Percentiles rank a stretch among this genome's conserved stretches.
Conservation (phyloP, 1,140 invertebrate genomes). For the Drosophila bifasciata region DNA sequence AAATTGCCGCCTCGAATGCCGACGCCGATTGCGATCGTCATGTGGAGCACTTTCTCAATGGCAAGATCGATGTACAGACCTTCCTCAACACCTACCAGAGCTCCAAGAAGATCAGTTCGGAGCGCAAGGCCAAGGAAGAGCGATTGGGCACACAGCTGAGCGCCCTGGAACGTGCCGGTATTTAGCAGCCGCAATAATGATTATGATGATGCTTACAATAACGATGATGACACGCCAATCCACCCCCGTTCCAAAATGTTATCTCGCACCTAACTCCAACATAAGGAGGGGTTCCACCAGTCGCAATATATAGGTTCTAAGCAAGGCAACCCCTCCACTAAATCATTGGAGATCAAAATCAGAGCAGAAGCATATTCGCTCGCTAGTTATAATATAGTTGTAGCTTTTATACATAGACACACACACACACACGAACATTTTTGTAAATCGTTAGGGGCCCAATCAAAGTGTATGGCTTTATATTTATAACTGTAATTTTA, state of each 20-base stretch:
- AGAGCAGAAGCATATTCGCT: neutral
- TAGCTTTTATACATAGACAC: slow-evolving; percentile 15
- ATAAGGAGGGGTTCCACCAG: slow-evolving; percentile 15
- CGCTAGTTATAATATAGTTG: slow-evolving; percentile 10
- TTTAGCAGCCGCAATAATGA: slow-evolving; percentile 34
- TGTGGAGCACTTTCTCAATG: slow-evolving; percentile 90
- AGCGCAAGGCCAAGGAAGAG: slow-evolving; percentile 90
- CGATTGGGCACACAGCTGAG: slow-evolving; percentile 89
- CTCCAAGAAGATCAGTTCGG: slow-evolving; percentile 88
- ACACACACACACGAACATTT: neutral
- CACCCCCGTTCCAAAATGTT: neutral
- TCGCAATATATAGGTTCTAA: slow-evolving; percentile 40
- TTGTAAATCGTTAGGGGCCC: slow-evolving; percentile 27
- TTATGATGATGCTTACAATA: no score
- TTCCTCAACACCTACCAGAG: slow-evolving; percentile 89
- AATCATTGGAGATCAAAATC: neutral
- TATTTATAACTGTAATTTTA: slow-evolving; percentile 18
- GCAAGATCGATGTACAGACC: slow-evolving; percentile 90
- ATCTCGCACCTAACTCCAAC: slow-evolving; percentile 7
- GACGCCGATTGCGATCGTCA: slow-evolving; percentile 90
- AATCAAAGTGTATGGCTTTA: slow-evolving; percentile 1
- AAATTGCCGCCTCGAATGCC: slow-evolving; percentile 87
- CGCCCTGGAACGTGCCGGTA: slow-evolving; percentile 87
- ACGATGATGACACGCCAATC: no score
- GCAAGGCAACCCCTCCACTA: slow-evolving; percentile 2